Evolutionary conservation across 2,888 invertebrate genomes (phyloP).

Genomic region (Hymenopus coronatus): DNA sequence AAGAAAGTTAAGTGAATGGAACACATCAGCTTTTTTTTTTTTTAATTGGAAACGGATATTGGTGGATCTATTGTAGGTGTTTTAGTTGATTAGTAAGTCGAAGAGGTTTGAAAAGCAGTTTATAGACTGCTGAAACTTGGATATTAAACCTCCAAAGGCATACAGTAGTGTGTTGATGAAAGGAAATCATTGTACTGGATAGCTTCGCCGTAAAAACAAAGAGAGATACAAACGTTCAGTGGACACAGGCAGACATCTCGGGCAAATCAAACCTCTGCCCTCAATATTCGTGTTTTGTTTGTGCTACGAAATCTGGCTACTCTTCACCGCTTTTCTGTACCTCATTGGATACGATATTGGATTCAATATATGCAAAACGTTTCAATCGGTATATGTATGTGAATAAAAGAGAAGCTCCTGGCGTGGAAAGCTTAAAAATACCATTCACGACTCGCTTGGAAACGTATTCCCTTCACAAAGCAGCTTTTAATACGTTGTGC

Average conservation of each 20-base stretch:
- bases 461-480: not conserved
- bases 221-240: not conserved
- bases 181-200: not conserved
- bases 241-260: not conserved
- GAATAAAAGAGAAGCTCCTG: not conserved
- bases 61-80: too few species aligned
- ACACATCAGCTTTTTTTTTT: too few species aligned
- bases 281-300: not conserved
- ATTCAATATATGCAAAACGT: not conserved
- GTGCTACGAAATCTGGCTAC: not conserved
- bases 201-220: not conserved
- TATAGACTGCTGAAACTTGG: too few species aligned
- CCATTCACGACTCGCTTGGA: not conserved
- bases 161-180: not conserved
- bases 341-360: not conserved
- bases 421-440: not conserved
- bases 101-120: too few species aligned
- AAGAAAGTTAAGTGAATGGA: too few species aligned
- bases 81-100: too few species aligned
- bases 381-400: not conserved
- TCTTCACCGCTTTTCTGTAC: not conserved
- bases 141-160: not conserved
- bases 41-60: too few species aligned
- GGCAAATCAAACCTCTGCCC: not conserved
- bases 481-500: not conserved